Evolutionary conservation across 2,113 vertebrate genomes (phyloP), one percentile per base, ranked within the genome.

Genomic region (Thalassoma bifasciatum): DNA sequence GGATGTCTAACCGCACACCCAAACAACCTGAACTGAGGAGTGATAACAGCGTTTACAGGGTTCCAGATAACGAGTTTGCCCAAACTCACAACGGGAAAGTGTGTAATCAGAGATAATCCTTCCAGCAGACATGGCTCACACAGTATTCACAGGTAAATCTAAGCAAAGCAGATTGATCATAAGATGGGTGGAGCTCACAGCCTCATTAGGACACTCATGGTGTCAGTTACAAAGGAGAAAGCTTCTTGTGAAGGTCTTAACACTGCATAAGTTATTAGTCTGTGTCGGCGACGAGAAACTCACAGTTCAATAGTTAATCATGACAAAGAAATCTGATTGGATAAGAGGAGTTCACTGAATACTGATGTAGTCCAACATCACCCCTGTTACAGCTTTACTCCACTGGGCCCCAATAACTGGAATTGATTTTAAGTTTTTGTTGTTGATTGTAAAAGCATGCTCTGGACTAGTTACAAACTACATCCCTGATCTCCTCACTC

Each of bases 61-160:
- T 19, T 57, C 4, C 22, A 24, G 10, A 50, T 71, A 49, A 68
- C 24, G 16, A 53, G 14, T 53, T n/a, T n/a, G 8, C 34, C 14
- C 19, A 22, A 40, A 67, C 12, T 51, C 51, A 52, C 14, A 72
- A 61, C 40, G 14, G 67, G 24, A 75, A 70, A 16, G n/a, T 24
- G 30, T 49, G 46, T 70, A 81, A 77, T 67, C 38, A 71, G 22
- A 59, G 51, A 56, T 78, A 62, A 66, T 78, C 62, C 63, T 12
- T 66, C 37, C 12, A 61, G 26, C 24, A 64, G 73, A 75, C 52
- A 42, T n/a, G 44, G 60, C 54, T 77, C 56, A 42, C 56, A 52
- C 24, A 17, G 71, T 46, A 56, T 60, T 74, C 72, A 24, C 40
- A 60, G 17, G 74, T 79, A 64, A 72, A 63, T 54, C 26, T 54